A percentile compares a stretch with the other conserved stretches of the same genome.
These are phyloP conservation scores for Perithous albicinctus DNA, from an alignment of 2,888 invertebrate genomes.

Conservation along the genomic window DNA sequence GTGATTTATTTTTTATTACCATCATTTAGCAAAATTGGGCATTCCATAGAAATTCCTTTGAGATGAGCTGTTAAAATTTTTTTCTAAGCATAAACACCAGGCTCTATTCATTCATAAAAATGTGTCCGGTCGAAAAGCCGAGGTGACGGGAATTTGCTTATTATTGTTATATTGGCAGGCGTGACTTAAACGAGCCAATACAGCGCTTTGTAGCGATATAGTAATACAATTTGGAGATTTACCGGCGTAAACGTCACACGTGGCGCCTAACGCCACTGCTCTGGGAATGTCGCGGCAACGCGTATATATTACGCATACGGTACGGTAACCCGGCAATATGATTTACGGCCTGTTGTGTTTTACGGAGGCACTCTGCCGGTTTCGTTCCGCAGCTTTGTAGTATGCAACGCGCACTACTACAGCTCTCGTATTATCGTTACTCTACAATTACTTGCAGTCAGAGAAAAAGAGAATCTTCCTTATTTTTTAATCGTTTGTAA, in stretches of 20 bases:
- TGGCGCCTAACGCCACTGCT: conserved; percentile 43
- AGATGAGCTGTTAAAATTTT: background rate
- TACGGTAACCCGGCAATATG: conserved; percentile 46
- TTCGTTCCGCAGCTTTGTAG: conserved; percentile 50
- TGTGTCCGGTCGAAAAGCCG: background rate
- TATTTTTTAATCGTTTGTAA: too few relatives aligned
- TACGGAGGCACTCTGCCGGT: conserved; percentile 50
- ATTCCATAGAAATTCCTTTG: too few relatives aligned
- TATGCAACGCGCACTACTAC: too few relatives aligned
- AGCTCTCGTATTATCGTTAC: too few relatives aligned
- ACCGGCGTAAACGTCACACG: conserved; percentile 62
- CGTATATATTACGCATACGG: conserved; percentile 24
- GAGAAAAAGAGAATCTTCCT: too few relatives aligned
- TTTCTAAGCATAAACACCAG: background rate
- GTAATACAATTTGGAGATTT: conserved; percentile 4
- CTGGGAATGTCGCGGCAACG: conserved; percentile 9
- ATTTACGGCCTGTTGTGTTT: conserved; percentile 62
- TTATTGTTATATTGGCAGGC: background rate
- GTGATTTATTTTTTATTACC: background rate
- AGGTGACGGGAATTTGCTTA: background rate
- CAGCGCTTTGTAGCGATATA: conserved; percentile 21
- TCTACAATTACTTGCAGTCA: too few relatives aligned
- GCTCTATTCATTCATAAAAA: conserved; percentile 65
- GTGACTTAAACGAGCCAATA: background rate
- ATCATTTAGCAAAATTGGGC: too few relatives aligned